Percentiles rank a stretch among this genome's conserved stretches.
phyloP scores from a whole-genome alignment of 1,140 invertebrate species.

The Elymnias hypermnestra region DNA sequence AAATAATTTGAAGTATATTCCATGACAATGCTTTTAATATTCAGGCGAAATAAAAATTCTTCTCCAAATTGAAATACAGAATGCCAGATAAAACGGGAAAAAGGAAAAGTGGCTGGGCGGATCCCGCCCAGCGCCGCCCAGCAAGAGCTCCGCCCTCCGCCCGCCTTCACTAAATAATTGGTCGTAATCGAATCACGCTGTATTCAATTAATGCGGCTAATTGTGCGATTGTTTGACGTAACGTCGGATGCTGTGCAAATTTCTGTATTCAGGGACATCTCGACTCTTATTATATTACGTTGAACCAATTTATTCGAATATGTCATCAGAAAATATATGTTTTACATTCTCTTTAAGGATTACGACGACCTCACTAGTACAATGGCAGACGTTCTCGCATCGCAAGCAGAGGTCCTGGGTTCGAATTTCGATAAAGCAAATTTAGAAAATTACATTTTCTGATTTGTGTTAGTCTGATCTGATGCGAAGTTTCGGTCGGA shows the following conservation, averaged over 20 bases:
- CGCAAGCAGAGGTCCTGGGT: no score
- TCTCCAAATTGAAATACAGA: neutral
- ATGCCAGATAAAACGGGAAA: constrained; percentile 16
- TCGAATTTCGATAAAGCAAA: no score
- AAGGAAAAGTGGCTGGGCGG: no score
- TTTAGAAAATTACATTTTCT: neutral
- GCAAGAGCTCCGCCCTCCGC: constrained; percentile 38
- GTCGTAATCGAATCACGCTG: constrained; percentile 57
- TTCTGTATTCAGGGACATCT: constrained; percentile 1
- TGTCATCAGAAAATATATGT: neutral
- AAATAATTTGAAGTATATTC: no score
- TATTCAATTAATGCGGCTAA: constrained; percentile 55
- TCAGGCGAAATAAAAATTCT: neutral
- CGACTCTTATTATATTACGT: neutral
- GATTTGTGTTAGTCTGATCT: neutral
- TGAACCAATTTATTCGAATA: neutral
- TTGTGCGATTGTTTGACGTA: constrained; percentile 49
- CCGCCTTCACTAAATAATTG: constrained; percentile 60
- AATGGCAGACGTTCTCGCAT: no score
- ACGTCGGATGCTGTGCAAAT: neutral
- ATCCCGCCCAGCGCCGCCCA: constrained; percentile 45
- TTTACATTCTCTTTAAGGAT: neutral
- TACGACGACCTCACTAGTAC: neutral
- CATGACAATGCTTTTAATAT: neutral
- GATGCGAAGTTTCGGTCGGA: no score